Percentiles rank a stretch among this genome's conserved stretches.
Conservation (phyloP, 2,888 invertebrate genomes). For the Campoletis raptor region DNA sequence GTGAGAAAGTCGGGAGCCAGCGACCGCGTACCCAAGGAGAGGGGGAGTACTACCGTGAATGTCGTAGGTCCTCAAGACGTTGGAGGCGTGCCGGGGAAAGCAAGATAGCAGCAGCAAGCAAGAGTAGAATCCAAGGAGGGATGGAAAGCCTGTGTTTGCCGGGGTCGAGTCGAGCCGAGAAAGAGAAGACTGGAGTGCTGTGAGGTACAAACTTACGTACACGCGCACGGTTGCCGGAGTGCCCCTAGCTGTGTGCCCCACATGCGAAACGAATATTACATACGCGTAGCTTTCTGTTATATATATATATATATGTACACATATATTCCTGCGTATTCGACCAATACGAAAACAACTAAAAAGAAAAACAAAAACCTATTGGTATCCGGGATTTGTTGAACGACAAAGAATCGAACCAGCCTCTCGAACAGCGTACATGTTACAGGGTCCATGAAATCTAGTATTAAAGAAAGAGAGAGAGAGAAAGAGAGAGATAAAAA, state of each 20-base stretch:
- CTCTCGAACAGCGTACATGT: not conserved
- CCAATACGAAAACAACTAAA: conserved; percentile 79
- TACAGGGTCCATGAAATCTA: not conserved
- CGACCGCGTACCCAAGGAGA: conserved; percentile 56
- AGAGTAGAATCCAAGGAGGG: conserved; percentile 43
- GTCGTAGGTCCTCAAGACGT: conserved; percentile 58
- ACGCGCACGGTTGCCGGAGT: conserved; percentile 82
- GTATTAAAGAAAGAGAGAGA: not conserved
- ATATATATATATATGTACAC: not conserved
- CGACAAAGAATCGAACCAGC: conserved; percentile 14
- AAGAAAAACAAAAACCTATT: conserved; percentile 68
- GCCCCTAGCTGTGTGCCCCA: conserved; percentile 85
- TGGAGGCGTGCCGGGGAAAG: conserved; percentile 52
- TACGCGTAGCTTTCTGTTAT: conserved; percentile 71
- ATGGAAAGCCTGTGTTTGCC: conserved; percentile 59
- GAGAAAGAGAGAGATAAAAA: not conserved
- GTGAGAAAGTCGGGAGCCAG: conserved; percentile 64
- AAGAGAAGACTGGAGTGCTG: conserved; percentile 76
- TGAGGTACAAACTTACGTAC: conserved; percentile 72
- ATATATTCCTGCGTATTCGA: conserved; percentile 82
- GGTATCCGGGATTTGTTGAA: conserved; percentile 26
- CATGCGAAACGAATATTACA: conserved; percentile 72
- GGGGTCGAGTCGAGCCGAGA: conserved; percentile 62
- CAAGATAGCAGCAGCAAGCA: conserved; percentile 37
- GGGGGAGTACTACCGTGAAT: conserved; percentile 57